phyloP scores from a whole-genome alignment of 2,113 vertebrate species.

The Lophochroa leadbeateri region DNA sequence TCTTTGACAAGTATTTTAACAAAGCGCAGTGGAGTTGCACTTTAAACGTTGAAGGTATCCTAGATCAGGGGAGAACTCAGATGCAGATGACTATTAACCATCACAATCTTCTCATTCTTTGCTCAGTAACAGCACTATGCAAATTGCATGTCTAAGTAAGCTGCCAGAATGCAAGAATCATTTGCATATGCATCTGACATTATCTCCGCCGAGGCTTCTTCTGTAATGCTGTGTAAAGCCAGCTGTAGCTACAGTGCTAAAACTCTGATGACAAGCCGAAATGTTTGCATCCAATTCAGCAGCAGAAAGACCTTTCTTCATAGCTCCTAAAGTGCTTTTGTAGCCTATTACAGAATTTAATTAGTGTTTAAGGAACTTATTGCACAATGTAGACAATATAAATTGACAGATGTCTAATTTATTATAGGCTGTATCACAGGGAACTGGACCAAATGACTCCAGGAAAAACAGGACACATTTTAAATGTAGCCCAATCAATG shows the following conservation, averaged over 20 bases:
- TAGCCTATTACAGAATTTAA: neutral
- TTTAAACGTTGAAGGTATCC: neutral
- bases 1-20: neutral
- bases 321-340: slow-evolving; percentile 29
- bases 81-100: neutral
- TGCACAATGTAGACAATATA: neutral
- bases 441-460: neutral
- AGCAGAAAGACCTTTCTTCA: neutral
- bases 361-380: slow-evolving; percentile 28
- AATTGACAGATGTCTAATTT: neutral
- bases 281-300: slow-evolving; percentile 33
- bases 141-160: neutral
- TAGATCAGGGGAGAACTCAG: neutral
- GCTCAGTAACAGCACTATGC: neutral
- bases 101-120: neutral
- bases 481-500: no score
- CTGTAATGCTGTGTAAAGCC: neutral
- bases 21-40: neutral
- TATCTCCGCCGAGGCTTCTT: neutral
- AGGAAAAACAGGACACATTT: neutral
- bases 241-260: slow-evolving; percentile 1
- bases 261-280: slow-evolving; percentile 25
- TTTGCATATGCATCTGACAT: slow-evolving; percentile 23
- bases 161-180: neutral
- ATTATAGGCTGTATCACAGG: neutral